A percentile compares a stretch with the other conserved stretches of the same genome.
These are phyloP conservation scores for Digitonthophagus gazella DNA, from an alignment of 2,888 invertebrate genomes.

Conservation along the genomic window DNA sequence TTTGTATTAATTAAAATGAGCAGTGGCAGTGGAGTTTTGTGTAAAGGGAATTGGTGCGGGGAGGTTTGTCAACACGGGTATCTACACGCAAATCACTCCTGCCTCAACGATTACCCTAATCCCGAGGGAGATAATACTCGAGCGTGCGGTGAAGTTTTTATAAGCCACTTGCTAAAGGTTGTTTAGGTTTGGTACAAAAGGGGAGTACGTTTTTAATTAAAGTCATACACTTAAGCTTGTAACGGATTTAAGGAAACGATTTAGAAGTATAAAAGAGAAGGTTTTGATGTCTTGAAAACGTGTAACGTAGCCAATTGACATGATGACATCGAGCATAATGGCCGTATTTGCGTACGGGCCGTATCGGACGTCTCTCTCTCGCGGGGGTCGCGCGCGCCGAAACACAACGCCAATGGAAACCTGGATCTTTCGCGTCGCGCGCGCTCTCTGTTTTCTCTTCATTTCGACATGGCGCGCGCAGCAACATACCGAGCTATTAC, in stretches of 20 bases:
- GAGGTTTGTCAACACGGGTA: no score
- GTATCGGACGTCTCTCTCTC: neutral
- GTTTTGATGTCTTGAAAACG: neutral
- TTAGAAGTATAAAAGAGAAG: neutral
- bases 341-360: slow-evolving; percentile 42
- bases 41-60: no score
- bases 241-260: no score
- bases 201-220: neutral
- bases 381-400: neutral
- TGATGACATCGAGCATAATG: slow-evolving; percentile 50
- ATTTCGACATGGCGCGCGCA: slow-evolving; percentile 52
- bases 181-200: neutral
- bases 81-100: neutral
- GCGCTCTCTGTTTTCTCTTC: slow-evolving; percentile 49
- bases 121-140: neutral
- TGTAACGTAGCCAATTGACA: slow-evolving; percentile 31
- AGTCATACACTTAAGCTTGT: no score
- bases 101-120: neutral
- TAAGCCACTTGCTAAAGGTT: neutral
- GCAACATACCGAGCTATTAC: slow-evolving; percentile 54
- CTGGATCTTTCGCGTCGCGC: slow-evolving; percentile 45
- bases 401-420: slow-evolving; percentile 50
- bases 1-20: no score
- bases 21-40: neutral
- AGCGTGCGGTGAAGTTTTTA: neutral